phyloP scores from a whole-genome alignment of 1,140 invertebrate species.

The Pseudobourletiella spinata region DNA sequence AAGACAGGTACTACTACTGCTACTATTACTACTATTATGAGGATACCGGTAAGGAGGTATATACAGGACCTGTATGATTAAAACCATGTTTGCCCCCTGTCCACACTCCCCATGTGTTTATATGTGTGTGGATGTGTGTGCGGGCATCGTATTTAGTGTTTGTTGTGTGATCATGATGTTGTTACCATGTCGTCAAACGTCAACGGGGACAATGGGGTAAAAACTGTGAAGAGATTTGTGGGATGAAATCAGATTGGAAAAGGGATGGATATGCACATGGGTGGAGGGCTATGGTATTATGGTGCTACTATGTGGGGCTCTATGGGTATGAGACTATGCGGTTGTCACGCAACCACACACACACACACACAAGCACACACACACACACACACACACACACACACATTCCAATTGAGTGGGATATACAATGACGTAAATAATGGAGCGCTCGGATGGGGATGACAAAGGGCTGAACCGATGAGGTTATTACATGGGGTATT shows the following conservation, averaged over 20 bases:
- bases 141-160: too few relatives aligned
- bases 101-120: too few relatives aligned
- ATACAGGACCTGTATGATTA: too few relatives aligned
- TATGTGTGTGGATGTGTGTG: too few relatives aligned
- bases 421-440: not conserved
- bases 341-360: conserved; percentile 9
- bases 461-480: not conserved
- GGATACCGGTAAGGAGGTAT: too few relatives aligned
- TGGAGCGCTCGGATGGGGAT: not conserved
- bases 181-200: not conserved
- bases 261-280: too few relatives aligned
- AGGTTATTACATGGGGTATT: not conserved
- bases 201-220: not conserved
- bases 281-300: too few relatives aligned
- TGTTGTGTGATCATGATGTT: too few relatives aligned
- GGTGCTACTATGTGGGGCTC: not conserved
- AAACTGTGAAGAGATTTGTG: not conserved
- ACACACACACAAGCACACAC: not conserved
- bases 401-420: too few relatives aligned
- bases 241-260: not conserved
- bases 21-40: too few relatives aligned
- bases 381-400: not conserved
- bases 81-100: too few relatives aligned
- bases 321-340: not conserved
- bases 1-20: too few relatives aligned